phyloP scores from a whole-genome alignment of 2,888 invertebrate species.

The Phania funesta region DNA sequence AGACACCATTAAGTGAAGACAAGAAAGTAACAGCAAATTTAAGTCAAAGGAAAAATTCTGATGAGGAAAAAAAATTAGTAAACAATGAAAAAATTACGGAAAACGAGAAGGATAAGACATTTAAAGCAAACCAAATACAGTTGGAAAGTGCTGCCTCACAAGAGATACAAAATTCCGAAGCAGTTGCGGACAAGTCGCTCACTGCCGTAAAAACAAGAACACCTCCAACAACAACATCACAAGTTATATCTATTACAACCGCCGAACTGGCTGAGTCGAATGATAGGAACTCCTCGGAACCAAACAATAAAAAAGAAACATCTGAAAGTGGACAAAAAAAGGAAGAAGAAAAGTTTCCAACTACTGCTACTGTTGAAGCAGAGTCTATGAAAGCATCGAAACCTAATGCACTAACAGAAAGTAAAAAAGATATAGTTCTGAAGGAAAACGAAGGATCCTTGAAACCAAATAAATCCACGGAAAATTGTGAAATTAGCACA shows the following conservation, averaged over 20 bases:
- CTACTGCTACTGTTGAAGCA: background rate
- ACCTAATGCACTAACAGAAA: background rate
- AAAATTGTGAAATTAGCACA: constrained; percentile 26
- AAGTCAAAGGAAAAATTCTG: constrained; percentile 24
- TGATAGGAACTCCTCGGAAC: constrained; percentile 4
- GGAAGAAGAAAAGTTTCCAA: constrained; percentile 29
- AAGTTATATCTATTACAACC: constrained; percentile 1
- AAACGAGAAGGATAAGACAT: constrained; percentile 38
- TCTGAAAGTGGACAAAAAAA: constrained; percentile 16
- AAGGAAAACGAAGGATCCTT: constrained; percentile 24
- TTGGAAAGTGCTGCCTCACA: constrained; percentile 2
- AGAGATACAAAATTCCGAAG: constrained; percentile 17
- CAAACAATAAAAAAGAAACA: constrained; percentile 33
- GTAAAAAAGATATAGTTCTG: constrained; percentile 15
- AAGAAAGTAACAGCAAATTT: constrained; percentile 10
- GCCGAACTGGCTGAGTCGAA: constrained; percentile 26
- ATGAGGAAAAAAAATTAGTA: constrained; percentile 38
- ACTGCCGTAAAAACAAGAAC: constrained; percentile 29
- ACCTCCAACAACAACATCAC: background rate
- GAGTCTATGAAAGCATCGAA: background rate
- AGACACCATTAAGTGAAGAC: background rate
- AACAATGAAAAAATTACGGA: constrained; percentile 41
- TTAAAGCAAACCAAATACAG: constrained; percentile 8
- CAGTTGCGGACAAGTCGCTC: background rate
- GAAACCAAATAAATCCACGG: constrained; percentile 22